A percentile compares a stretch with the other conserved stretches of the same genome.
Evolutionary conservation across 2,888 invertebrate genomes (phyloP).

Genomic region (Apamea crenata): DNA sequence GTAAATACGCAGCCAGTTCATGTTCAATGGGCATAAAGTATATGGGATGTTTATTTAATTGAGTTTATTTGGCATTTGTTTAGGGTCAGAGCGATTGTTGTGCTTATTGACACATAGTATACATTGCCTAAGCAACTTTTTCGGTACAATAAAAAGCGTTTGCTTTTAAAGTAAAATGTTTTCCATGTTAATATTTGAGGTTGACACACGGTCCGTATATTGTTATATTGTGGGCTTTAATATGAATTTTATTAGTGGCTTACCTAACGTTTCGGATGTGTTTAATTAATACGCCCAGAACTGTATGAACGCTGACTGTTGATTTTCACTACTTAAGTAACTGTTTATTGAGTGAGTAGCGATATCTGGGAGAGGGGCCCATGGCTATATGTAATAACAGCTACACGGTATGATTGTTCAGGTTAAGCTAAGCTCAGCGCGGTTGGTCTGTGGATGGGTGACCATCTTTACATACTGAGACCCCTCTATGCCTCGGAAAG

Average conservation of each 20-base stretch:
- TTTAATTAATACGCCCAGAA: conserved; percentile 35
- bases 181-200: conserved; percentile 45
- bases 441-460: neutral
- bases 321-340: conserved; percentile 4
- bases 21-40: conserved; percentile 78
- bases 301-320: conserved; percentile 10
- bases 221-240: conserved; percentile 42
- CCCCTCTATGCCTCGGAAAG: too few relatives aligned
- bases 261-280: conserved; percentile 56
- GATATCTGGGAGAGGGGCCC: neutral
- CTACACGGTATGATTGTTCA: neutral
- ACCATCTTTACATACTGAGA: too few relatives aligned
- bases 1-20: conserved; percentile 80
- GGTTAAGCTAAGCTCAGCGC: neutral
- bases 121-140: conserved; percentile 54
- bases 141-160: conserved; percentile 55
- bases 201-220: conserved; percentile 30
- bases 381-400: neutral
- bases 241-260: conserved; percentile 45
- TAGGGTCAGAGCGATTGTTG: conserved; percentile 61
- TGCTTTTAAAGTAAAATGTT: conserved; percentile 51
- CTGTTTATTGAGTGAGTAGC: conserved; percentile 1
- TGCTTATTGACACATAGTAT: conserved; percentile 59
- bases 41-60: conserved; percentile 82
- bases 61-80: conserved; percentile 77